Conservation (phyloP, 2,888 invertebrate species). For the Chrysina gloriosa region DNA sequence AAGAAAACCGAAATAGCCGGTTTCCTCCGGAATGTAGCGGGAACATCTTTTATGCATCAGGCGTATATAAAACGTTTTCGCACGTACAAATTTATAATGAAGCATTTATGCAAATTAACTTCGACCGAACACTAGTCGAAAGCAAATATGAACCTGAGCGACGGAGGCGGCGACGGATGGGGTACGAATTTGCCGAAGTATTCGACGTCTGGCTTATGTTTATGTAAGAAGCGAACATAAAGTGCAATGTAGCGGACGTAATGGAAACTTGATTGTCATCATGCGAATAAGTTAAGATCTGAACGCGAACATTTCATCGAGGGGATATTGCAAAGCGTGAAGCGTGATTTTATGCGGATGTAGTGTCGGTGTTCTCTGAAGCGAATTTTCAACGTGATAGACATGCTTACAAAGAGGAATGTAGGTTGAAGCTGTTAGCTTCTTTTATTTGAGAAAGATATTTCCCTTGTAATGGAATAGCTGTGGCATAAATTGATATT, state of each 20-base stretch:
- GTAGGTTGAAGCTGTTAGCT: too few relatives aligned
- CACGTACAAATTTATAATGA: constrained; percentile 38
- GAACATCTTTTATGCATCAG: constrained; percentile 35
- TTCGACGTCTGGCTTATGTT: constrained; percentile 44
- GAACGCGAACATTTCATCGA: background rate
- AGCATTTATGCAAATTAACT: constrained; percentile 38
- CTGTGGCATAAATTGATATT: too few relatives aligned
- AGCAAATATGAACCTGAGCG: constrained; percentile 22
- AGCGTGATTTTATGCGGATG: background rate
- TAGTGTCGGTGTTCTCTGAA: background rate
- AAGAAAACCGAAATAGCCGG: constrained; percentile 7
- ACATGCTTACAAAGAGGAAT: too few relatives aligned
- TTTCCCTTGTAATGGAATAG: too few relatives aligned
- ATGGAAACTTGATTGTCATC: constrained; percentile 49
- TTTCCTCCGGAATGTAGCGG: background rate
- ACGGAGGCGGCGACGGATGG: background rate
- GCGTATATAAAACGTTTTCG: constrained; percentile 34
- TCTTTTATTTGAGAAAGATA: too few relatives aligned
- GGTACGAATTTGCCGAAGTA: constrained; percentile 3
- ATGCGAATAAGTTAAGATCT: constrained; percentile 31
- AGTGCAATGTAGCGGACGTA: constrained; percentile 48
- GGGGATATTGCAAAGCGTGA: background rate
- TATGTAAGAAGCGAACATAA: constrained; percentile 46
- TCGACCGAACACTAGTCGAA: constrained; percentile 26
- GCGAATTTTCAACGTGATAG: background rate